phyloP scores from a whole-genome alignment of 2,113 vertebrate species.

The Malurus alboscapulatus region DNA sequence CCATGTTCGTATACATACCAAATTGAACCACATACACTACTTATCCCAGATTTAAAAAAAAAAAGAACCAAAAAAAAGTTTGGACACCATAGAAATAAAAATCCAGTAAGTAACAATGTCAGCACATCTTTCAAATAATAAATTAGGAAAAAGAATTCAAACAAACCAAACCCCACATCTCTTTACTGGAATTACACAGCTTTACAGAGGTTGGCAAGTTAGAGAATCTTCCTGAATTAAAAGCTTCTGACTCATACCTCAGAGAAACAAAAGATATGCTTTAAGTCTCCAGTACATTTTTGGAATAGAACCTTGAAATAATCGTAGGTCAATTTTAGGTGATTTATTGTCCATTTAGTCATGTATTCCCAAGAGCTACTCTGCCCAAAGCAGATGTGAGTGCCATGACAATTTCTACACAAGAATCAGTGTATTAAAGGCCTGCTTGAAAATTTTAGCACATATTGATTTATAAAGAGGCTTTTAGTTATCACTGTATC shows the following conservation, averaged over 20 bases:
- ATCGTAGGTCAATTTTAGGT: neutral
- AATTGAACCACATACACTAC: neutral
- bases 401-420: neutral
- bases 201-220: neutral
- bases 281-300: neutral
- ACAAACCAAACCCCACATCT: neutral
- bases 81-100: rapidly evolving
- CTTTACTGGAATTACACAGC: neutral
- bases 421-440: neutral
- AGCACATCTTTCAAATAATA: neutral
- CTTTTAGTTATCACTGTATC: neutral
- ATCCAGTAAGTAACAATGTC: neutral
- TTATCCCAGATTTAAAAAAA: neutral
- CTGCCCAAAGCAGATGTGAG: neutral
- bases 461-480: neutral
- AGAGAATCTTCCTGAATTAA: neutral
- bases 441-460: neutral
- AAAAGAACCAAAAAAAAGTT: neutral
- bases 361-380: neutral
- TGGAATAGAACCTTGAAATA: neutral
- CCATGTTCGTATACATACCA: neutral
- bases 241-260: neutral
- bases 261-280: neutral
- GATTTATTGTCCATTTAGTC: neutral
- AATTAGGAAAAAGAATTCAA: neutral